These are phyloP conservation scores for Eidolon dupreanum DNA, from an alignment of 2,797 vertebrate species.

Conservation along the genomic window DNA sequence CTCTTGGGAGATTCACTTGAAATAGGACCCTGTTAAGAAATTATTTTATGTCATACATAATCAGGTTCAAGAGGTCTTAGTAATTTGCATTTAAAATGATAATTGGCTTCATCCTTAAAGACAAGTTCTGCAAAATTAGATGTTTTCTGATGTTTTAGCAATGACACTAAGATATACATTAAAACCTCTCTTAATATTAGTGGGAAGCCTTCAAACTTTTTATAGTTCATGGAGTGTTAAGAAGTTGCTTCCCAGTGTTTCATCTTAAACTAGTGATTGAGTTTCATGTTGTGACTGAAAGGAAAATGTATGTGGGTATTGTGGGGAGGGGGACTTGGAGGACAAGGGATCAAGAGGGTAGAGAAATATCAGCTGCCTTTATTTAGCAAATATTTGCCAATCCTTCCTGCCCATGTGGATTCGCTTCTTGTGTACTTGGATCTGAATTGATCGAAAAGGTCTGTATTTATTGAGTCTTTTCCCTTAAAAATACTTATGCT, in stretches of 20 bases:
- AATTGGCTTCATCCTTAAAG: neutral
- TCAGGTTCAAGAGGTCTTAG: conserved; percentile 17
- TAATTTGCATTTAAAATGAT: conserved; percentile 53
- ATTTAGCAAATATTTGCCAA: conserved; percentile 3
- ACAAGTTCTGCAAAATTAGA: neutral
- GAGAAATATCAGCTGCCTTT: neutral
- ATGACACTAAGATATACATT: neutral
- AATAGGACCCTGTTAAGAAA: conserved; percentile 5
- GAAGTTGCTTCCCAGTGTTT: neutral
- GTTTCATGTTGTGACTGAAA: neutral
- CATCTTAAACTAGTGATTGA: neutral
- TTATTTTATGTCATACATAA: conserved; percentile 29
- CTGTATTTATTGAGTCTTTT: neutral
- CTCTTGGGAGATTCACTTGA: neutral
- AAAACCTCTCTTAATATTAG: neutral
- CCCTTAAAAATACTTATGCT: neutral
- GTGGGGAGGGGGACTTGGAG: neutral
- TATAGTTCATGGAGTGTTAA: neutral
- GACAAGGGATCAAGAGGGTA: neutral
- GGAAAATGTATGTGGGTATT: neutral
- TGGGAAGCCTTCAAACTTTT: neutral
- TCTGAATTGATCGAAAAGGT: neutral
- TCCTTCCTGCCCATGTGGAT: neutral
- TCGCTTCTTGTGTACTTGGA: neutral
- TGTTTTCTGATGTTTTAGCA: conserved; percentile 23